Evolutionary conservation across 2,888 invertebrate genomes (phyloP), one percentile per base, ranked within the genome.

Genomic region (Drosophila merina): DNA sequence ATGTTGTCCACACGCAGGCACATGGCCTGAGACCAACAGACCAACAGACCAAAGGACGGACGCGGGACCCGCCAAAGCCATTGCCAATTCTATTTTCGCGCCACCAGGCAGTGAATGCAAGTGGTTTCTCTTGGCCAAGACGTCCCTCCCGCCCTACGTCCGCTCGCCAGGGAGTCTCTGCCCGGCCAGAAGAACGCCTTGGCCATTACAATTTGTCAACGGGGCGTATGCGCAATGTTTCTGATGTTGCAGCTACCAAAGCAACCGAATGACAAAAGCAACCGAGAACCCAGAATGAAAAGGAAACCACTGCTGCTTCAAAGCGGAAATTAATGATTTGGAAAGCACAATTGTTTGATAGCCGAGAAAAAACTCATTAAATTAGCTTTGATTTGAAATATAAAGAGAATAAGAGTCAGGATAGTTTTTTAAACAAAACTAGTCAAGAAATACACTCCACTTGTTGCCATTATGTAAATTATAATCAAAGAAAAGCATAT

Each of bases 61-160:
- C 47, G 26, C 31, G 58, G 58, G 58, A 56, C 48, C 57, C 57
- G 72, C 55, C 54, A 68, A 86, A 86, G 82, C 86, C 82, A 83
- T 83, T 83, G 82, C 82, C 82, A 83, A 83, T 83, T 83, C 86
- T 83, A 83, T 86, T 86, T 86, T 56, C 31, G 42, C 51, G 42
- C 64, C 71, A 72, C 62, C 40, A 66, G 72, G 54, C 76, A 74
- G 81, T 71, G 77, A 75, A 67, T 82, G 83, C 85, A 85, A 74
- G 76, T 78, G 78, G 83, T 77, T 81, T 72, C 63, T 36, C 42
- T 72, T 31, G 54, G 68, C 68, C 57, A 67, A 49, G 68, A 57
- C 40, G 42, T 44, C 56, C 38, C 69, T n/a, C 62, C 62, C 47
- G 36, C 62, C 72, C 44, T 45, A 2, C 2, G 14, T 20, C 20